Conservation (phyloP, 2,888 invertebrate genomes). For the Nomada goodeniana region DNA sequence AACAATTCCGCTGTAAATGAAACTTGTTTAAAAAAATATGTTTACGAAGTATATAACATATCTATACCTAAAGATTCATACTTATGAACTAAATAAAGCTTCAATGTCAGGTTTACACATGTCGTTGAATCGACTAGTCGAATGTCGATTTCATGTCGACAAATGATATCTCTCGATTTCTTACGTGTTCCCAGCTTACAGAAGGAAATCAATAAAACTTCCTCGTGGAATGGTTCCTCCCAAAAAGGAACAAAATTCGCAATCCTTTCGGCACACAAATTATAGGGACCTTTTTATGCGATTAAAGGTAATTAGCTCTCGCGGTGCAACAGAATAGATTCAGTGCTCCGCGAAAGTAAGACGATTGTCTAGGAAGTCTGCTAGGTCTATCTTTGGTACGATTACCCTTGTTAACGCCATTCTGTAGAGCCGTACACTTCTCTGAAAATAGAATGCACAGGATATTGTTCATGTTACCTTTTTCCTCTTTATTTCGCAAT, state of each 20-base stretch:
- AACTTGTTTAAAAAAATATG: constrained; percentile 49
- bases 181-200: background rate
- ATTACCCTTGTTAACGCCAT: constrained; percentile 72
- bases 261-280: background rate
- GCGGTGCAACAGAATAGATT: constrained; percentile 65
- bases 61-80: constrained; percentile 36
- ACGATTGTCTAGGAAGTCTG: constrained; percentile 75
- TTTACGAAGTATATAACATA: constrained; percentile 11
- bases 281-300: background rate
- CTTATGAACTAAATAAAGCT: constrained; percentile 54
- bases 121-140: constrained; percentile 25
- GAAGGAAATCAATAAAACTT: background rate
- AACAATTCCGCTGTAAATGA: constrained; percentile 35
- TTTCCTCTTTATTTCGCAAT: background rate
- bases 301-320: constrained; percentile 44
- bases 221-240: background rate
- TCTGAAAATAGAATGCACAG: constrained; percentile 70
- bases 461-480: background rate
- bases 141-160: background rate
- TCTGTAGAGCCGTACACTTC: constrained; percentile 79
- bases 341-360: constrained; percentile 80
- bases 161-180: constrained; percentile 2
- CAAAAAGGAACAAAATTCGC: background rate
- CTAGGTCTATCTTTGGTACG: constrained; percentile 78
- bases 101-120: constrained; percentile 35